Evolutionary conservation across 2,888 invertebrate species (phyloP), one percentile per base, ranked within the genome.

Genomic region (Seladonia tumulorum): DNA sequence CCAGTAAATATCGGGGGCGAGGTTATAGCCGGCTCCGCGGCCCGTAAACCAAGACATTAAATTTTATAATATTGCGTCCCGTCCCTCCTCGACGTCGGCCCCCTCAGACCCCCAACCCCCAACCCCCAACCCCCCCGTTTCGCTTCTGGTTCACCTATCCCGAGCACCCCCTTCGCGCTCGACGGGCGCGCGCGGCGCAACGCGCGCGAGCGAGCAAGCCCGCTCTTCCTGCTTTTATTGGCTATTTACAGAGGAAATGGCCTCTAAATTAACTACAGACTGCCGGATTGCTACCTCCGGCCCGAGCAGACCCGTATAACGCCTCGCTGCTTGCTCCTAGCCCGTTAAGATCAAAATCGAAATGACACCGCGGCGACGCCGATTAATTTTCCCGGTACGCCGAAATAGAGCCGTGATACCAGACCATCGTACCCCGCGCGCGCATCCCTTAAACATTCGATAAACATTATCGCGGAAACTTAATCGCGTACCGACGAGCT

Each of bases 41-140:
- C 91, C 94, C 94, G 94, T 95, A 94, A 95, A 95, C 93, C 94
- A 94, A 94, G 94, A 94, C 95, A 94, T 95, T 95, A 95, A 95
- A 95, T 95, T 95, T 95, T 95, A 95, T 95, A 95, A 95, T 95
- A 95, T 95, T 94, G 94, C 94, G 89, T 92, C 87, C 92, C 90
- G 87, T 90, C 91, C 88, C 91, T 88, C 88, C 88, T 87, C 90
- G 85, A 86, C 86, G 86, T 76, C 84, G 75, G 29, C 53, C 66
- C 83, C 86, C 72, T 73, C 84, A 79, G 83, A 77, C 72, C 86
- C 81, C 83, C 72, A n/a, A n/a, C n/a, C n/a, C n/a, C n/a, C n/a
- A n/a, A n/a, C n/a, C n/a, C n/a, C n/a, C n/a, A n/a, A n/a, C n/a
- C n/a, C 72, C 86, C 81, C 84, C 70, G 84, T n/a, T 57, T 74